Percentiles rank a stretch among this genome's conserved stretches.
Conservation (phyloP, 2,797 vertebrate genomes). For the Jordanella pulchra region DNA sequence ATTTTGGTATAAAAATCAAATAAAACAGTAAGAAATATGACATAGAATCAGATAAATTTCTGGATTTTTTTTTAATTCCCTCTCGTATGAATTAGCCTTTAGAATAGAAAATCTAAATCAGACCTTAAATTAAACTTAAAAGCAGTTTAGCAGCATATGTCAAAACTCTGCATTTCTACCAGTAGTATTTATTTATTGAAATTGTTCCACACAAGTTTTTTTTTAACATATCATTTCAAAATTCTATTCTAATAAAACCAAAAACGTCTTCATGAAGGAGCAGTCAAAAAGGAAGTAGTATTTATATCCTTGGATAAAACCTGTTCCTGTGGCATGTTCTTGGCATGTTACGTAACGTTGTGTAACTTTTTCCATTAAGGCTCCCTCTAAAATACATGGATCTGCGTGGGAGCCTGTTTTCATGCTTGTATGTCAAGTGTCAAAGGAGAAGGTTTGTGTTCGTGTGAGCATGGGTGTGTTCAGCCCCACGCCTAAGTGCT, state of each 20-base stretch:
- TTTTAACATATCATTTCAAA: neutral
- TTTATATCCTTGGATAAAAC: constrained; percentile 30
- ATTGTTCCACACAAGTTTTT: too few species aligned
- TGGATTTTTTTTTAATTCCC: too few species aligned
- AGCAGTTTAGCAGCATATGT: too few species aligned
- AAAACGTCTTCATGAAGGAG: neutral
- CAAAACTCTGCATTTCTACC: too few species aligned
- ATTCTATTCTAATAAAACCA: neutral
- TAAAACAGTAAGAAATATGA: too few species aligned
- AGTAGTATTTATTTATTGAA: too few species aligned
- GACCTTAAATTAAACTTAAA: too few species aligned
- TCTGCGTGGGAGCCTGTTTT: constrained; percentile 27
- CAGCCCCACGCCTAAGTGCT: constrained; percentile 23
- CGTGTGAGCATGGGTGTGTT: constrained; percentile 3
- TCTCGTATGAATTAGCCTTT: too few species aligned
- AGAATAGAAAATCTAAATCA: too few species aligned
- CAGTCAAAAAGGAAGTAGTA: neutral
- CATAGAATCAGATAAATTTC: too few species aligned
- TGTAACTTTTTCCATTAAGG: constrained; percentile 40
- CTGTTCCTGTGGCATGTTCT: constrained; percentile 21
- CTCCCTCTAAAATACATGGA: constrained; percentile 31
- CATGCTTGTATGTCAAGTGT: constrained; percentile 6
- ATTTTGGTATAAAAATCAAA: too few species aligned
- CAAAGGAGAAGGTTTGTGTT: constrained; percentile 14
- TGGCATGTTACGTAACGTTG: constrained; percentile 52